phyloP scores from a whole-genome alignment of 2,797 vertebrate genomes.

The Sebastes vulpes region DNA sequence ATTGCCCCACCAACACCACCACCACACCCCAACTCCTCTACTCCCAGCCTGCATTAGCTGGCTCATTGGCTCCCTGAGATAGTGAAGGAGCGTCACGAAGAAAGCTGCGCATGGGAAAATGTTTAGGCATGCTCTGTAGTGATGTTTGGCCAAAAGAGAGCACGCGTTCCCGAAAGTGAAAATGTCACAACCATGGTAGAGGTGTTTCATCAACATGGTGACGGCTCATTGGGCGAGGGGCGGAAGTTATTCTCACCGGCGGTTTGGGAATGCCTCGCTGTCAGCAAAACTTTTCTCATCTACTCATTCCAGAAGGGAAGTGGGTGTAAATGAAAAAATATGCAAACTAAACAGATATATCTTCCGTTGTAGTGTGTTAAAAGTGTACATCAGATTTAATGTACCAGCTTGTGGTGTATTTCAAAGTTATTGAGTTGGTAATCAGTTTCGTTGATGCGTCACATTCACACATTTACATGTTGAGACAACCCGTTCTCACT shows the following conservation, averaged over 20 bases:
- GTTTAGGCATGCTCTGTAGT: constrained; percentile 16
- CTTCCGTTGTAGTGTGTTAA: neutral
- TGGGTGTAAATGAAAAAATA: constrained; percentile 19
- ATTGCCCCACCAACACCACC: constrained; percentile 10
- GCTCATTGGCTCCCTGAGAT: constrained; percentile 61
- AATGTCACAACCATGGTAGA: constrained; percentile 42
- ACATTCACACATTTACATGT: neutral
- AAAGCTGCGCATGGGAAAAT: constrained; percentile 39
- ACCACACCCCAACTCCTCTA: neutral
- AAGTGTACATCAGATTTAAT: neutral
- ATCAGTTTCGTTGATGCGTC: neutral
- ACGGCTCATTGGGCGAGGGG: constrained; percentile 35
- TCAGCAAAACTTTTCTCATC: constrained; percentile 48
- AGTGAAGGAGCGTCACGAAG: constrained; percentile 35
- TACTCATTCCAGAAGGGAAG: constrained; percentile 11
- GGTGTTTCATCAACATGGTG: constrained; percentile 62
- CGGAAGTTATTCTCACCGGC: constrained; percentile 35
- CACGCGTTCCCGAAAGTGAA: constrained; percentile 28
- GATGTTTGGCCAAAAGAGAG: constrained; percentile 34
- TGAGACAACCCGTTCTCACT: too few relatives aligned
- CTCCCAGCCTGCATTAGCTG: constrained; percentile 46
- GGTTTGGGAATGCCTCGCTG: constrained; percentile 25
- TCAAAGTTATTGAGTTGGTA: constrained; percentile 5
- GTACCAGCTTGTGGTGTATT: neutral
- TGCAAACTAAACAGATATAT: constrained; percentile 13